Evolutionary conservation across 2,888 invertebrate species (phyloP), one percentile per base, ranked within the genome.

Genomic region (Diploptera punctata): DNA sequence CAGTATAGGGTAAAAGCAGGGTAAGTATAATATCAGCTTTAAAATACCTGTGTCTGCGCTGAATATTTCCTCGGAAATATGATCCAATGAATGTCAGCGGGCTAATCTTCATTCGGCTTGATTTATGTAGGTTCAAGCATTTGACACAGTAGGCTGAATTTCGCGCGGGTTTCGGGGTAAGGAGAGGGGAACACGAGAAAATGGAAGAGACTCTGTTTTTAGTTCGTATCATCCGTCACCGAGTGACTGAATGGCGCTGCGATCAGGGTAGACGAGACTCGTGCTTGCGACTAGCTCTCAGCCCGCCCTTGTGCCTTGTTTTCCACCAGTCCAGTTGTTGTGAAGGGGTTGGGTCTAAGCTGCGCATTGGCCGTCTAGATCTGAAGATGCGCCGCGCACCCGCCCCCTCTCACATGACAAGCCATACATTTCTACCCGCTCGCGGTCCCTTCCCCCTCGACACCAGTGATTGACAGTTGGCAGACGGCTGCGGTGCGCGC

Each of bases 401-500:
- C 72, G 43, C 57, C 72, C 65, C 54, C 33, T 47, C 24, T 52
- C 43, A 47, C 49, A 19, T 18, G 62, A 18, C 44, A 19, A 52
- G 60, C 44, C 49, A n/a, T 47, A 29, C 62, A 29, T 61, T 49
- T 60, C 61, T 38, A 57, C 67, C 61, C 67, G 31, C 70, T 16
- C 67, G 13, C 68, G 54, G 31, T 67, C 67, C 67, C 73, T 67
- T 49, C 68, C 71, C 70, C 74, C 68, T 60, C 71, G 57, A 21
- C 81, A 77, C 83, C 84, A 84, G 85, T 87, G 87, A 87, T 87
- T 87, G 87, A 87, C 87, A 87, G 87, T 87, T 87, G 86, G 87
- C 87, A 87, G 87, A 87, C 86, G 87, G 87, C 87, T 86, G 86
- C 87, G 87, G 87, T 86, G 83, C 86, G 86, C 87, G 87, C 86